These are phyloP conservation scores for Apteryx mantelli DNA, from an alignment of 2,113 vertebrate species.

Conservation along the genomic window DNA sequence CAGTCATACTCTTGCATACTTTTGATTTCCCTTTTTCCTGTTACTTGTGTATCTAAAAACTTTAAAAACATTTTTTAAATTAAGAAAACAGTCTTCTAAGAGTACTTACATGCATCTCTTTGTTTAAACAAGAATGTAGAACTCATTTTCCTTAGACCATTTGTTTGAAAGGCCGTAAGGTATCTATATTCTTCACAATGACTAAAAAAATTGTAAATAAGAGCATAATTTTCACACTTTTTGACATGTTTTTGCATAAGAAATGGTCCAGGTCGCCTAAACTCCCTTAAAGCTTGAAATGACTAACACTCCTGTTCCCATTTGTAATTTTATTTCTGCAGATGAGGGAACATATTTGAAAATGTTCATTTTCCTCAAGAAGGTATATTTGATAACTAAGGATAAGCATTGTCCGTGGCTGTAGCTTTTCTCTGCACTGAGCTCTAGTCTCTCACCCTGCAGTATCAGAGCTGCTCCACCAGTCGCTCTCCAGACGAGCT, in stretches of 20 bases:
- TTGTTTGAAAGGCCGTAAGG: not conserved
- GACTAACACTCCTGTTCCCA: not conserved
- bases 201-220: not conserved
- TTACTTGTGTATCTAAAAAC: not conserved
- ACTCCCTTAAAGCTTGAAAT: not conserved
- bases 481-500: accelerated
- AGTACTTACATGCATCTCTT: not conserved
- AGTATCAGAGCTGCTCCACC: not conserved
- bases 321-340: not conserved
- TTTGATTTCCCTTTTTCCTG: not conserved
- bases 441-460: not conserved
- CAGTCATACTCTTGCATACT: not conserved
- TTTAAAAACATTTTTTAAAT: not conserved
- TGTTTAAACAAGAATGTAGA: slow-evolving; percentile 16
- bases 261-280: not conserved
- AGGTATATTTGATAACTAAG: not conserved
- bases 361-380: accelerated
- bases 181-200: not conserved
- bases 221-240: not conserved
- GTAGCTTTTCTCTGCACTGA: not conserved
- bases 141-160: not conserved
- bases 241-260: not conserved
- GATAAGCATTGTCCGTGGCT: too few species aligned
- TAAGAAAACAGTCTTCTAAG: not conserved
- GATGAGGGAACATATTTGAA: not conserved